Conservation (phyloP, 2,797 vertebrate genomes). For the Peromyscus attwateri region DNA sequence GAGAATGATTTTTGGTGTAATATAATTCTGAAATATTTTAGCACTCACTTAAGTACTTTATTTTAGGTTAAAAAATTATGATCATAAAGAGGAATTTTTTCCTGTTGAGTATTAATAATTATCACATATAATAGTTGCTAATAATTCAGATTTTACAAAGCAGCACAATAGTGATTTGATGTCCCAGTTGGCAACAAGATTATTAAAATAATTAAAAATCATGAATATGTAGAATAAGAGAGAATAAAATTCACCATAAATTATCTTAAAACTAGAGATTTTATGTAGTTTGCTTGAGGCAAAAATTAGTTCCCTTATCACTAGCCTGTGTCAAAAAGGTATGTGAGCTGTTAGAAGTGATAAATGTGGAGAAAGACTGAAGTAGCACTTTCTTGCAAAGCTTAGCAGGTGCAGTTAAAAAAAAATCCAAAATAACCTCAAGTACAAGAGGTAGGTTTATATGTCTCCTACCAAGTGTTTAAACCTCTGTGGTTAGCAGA, state of each 20-base stretch:
- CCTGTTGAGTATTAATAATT: slow-evolving; percentile 8
- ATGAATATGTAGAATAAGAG: not conserved
- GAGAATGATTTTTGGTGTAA: not conserved
- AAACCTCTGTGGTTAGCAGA: slow-evolving; percentile 78
- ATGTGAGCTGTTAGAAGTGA: slow-evolving; percentile 26
- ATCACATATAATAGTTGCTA: not conserved
- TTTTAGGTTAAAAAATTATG: not conserved
- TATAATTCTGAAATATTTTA: not conserved
- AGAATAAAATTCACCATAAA: not conserved
- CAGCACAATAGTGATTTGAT: not conserved
- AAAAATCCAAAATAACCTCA: slow-evolving; percentile 36
- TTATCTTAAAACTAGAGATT: not conserved
- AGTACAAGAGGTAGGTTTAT: slow-evolving; percentile 48
- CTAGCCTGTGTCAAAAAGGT: not conserved
- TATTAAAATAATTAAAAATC: not conserved
- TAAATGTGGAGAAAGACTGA: slow-evolving; percentile 41
- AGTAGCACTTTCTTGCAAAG: not conserved
- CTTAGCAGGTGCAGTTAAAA: slow-evolving; percentile 42
- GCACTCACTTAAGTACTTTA: not conserved
- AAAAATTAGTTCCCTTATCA: not conserved
- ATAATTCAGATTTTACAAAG: not conserved
- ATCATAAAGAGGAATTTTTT: not conserved
- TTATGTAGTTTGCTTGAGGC: not conserved
- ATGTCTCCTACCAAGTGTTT: slow-evolving; percentile 53
- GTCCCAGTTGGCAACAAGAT: not conserved